Evolutionary conservation across 2,113 vertebrate genomes (phyloP), one percentile per base, ranked within the genome.

Genomic region (Rana temporaria): DNA sequence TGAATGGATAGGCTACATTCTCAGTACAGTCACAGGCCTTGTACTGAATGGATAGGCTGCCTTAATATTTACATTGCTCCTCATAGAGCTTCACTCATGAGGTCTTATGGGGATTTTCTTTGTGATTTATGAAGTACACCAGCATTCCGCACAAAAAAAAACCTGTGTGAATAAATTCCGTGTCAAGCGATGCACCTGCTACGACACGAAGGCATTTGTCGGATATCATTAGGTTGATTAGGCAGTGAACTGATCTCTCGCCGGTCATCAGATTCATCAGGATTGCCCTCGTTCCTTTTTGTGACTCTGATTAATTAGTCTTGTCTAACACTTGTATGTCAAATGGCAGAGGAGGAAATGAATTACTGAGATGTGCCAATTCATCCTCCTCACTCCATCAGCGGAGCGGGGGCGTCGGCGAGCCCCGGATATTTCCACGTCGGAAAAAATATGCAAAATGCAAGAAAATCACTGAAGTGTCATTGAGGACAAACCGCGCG

Each of bases 221-320:
- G 59, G 4, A 56, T 57, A 24, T 68, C 48, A 69, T 79, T 59
- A 56, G 30, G 52, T 26, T 79, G 64, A 52, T 79, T 67, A 68
- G 17, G 24, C 77, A 79, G 52, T 79, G 64, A 68, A 52, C 26
- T 67, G 38, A 57, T 79, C 34, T 59, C 32, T 34, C 75, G 32
- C 18, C 32, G 53, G 52, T 59, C 53, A 79, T 79, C 77, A 24
- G 53, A 30, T 30, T 30, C 69, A 32, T 57, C 64, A 42, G 30
- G 64, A 65, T 56, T 16, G 22, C 0, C 42, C 63, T 14, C 20
- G 76, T 32, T 69, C 17, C 17, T 24, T n/a, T 57, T 68, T 69
- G 57, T 69, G 77, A 9, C 14, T 79, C 77, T 59, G 52, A 59
- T 79, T 79, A 79, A 57, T 68, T 79, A 79, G 77, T 79, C 77